phyloP scores from a whole-genome alignment of 2,113 vertebrate species.

The Sapajus apella region DNA sequence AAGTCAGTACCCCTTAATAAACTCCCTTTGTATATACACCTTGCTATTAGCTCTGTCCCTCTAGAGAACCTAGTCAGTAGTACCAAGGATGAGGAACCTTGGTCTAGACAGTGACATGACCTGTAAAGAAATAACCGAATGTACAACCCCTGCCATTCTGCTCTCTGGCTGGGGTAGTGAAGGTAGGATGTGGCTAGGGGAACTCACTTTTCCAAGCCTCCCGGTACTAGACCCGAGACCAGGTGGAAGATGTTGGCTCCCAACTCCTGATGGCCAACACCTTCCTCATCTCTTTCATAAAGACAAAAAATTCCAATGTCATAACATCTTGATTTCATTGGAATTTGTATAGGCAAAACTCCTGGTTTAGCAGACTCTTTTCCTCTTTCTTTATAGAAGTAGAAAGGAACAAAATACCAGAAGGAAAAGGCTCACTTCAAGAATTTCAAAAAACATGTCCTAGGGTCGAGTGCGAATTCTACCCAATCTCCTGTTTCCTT shows the following conservation, averaged over 20 bases:
- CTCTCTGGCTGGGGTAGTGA: neutral
- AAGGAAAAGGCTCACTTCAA: constrained; percentile 35
- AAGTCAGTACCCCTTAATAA: too few species aligned
- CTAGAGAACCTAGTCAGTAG: neutral
- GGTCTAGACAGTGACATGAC: neutral
- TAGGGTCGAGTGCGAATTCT: neutral
- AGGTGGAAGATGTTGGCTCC: neutral
- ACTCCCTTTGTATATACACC: too few species aligned
- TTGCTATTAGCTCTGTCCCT: too few species aligned
- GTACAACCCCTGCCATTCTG: neutral
- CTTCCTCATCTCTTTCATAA: neutral
- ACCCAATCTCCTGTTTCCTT: constrained; percentile 27
- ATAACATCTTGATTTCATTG: constrained; percentile 14
- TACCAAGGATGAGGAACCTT: neutral
- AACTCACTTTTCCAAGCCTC: neutral
- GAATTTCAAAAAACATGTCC: constrained; percentile 37
- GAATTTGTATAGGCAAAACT: constrained; percentile 24
- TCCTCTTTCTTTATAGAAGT: neutral
- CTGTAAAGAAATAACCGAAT: neutral
- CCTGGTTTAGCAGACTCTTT: neutral
- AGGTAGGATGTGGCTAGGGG: neutral
- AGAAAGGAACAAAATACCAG: constrained; percentile 41
- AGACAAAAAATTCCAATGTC: neutral
- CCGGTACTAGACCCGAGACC: neutral
- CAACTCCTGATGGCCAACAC: neutral